phyloP scores from a whole-genome alignment of 2,888 invertebrate species.

The Aphodius granarius region DNA sequence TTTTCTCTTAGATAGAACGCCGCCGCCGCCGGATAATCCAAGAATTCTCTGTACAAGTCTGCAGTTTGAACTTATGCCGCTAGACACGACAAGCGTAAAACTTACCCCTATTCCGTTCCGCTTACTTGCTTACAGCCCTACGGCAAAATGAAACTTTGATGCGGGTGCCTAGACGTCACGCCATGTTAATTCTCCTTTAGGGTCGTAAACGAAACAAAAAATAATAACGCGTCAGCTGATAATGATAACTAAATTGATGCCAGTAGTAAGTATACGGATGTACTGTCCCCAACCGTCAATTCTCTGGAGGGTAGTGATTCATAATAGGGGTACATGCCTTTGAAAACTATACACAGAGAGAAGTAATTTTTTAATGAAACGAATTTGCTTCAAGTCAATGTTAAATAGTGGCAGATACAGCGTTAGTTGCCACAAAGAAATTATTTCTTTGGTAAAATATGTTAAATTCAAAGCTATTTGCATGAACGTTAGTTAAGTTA shows the following conservation, averaged over 20 bases:
- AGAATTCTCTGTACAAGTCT: background rate
- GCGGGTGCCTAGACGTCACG: background rate
- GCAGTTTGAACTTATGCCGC: background rate
- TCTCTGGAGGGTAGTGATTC: constrained; percentile 2
- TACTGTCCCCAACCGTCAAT: background rate
- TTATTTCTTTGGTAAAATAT: too few species aligned
- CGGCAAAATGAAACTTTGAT: background rate
- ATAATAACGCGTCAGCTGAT: background rate
- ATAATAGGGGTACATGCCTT: background rate
- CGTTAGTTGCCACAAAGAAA: too few species aligned
- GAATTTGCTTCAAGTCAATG: too few species aligned
- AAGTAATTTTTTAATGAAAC: too few species aligned
- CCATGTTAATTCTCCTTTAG: constrained; percentile 1
- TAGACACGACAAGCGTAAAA: background rate
- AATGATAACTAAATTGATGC: background rate
- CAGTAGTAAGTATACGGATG: background rate
- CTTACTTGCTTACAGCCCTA: background rate
- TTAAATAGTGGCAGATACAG: too few species aligned
- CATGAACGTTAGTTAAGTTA: too few species aligned
- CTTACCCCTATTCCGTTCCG: background rate
- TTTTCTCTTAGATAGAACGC: background rate
- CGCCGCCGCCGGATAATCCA: background rate
- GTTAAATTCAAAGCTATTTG: too few species aligned
- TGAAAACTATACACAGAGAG: background rate
- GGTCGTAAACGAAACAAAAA: background rate